These are phyloP conservation scores for Amazonetta brasiliensis DNA, from an alignment of 2,797 vertebrate genomes.

Conservation along the genomic window DNA sequence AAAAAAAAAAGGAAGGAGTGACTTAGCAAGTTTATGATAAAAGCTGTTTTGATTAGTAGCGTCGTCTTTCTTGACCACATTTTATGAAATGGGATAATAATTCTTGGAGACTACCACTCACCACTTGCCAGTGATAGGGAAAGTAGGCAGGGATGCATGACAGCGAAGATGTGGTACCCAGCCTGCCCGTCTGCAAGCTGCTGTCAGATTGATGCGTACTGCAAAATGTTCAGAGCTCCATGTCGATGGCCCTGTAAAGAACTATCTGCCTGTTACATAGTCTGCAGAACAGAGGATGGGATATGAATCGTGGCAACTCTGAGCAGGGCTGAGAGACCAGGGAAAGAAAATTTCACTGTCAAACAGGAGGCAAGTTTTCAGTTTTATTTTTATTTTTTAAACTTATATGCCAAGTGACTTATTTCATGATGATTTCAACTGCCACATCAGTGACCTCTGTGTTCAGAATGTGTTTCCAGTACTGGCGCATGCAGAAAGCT, in stretches of 20 bases:
- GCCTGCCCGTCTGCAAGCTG: background rate
- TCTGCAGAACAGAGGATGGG: background rate
- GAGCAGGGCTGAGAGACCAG: background rate
- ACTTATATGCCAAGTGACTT: conserved; percentile 39
- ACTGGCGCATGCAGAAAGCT: conserved; percentile 24
- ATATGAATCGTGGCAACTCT: background rate
- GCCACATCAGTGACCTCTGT: conserved; percentile 62
- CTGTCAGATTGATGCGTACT: background rate
- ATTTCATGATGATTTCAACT: conserved; percentile 60
- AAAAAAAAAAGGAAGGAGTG: background rate
- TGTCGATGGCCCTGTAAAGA: background rate
- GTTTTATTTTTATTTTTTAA: background rate
- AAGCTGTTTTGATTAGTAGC: background rate
- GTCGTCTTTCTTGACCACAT: background rate
- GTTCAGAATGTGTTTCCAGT: conserved; percentile 53
- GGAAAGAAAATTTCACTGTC: conserved; percentile 26
- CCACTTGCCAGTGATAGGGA: background rate
- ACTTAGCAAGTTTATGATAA: background rate
- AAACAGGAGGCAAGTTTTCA: conserved; percentile 36
- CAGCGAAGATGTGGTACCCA: background rate
- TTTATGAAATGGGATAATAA: background rate
- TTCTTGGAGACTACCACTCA: background rate
- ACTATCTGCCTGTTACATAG: fast-evolving
- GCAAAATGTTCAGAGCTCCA: background rate
- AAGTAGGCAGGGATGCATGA: background rate